Evolutionary conservation across 2,888 invertebrate genomes (phyloP), one percentile per base, ranked within the genome.

Genomic region (Drosophila longiperda): DNA sequence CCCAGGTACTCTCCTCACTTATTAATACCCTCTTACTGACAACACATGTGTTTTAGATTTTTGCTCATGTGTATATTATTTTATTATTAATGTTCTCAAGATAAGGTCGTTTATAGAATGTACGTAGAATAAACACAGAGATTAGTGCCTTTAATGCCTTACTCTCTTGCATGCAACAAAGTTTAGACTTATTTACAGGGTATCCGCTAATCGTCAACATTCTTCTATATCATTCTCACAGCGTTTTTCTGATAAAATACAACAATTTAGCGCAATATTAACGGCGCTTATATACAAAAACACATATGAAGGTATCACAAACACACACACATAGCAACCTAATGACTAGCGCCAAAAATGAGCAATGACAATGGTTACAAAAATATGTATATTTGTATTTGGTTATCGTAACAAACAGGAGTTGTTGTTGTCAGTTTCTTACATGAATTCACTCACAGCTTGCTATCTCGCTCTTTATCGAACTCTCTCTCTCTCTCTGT

Each of bases 241-340:
- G 60, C 8, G 48, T 57, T 73, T 75, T 72, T 70, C 66, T 79
- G 87, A 89, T 89, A 87, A 84, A 80, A 66, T 54, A 79, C 76
- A 83, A 78, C 76, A 83, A 76, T 75, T 89, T 73, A 75, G 64
- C 73, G 70, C 77, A 80, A 70, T 77, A 82, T 79, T 87, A 82
- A 73, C 74, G 75, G 73, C 71, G 74, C 70, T 89, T 89, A 76
- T 73, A 62, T 75, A 79, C 67, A n/a, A 49, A 40, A 29, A 66
- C 29, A 65, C 42, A 61, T 29, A 34, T 53, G 64, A 59, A 50
- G 38, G n/a, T 29, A 12, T 8, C 8, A 75, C 52, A 36, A 53
- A 53, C 64, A 69, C 45, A 50, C 33, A 57, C 12, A 11, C 57
- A 45, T 36, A 49, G 12, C 15, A 59, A 67, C 26, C 60, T 45